Evolutionary conservation across 2,113 vertebrate species (phyloP).

Genomic region (Melanerpes formicivorus): DNA sequence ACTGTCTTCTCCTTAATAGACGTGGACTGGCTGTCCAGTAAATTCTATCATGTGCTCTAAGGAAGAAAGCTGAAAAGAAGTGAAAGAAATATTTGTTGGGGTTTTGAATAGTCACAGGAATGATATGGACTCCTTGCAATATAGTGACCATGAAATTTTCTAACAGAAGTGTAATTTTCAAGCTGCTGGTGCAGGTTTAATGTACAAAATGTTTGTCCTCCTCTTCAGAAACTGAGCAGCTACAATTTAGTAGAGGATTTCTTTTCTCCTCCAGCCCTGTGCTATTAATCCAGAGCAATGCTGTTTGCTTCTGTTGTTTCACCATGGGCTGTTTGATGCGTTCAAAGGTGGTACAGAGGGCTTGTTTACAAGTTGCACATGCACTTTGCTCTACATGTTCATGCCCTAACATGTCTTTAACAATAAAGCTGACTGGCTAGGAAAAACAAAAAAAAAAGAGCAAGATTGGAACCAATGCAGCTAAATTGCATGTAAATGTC

Average conservation of each 20-base stretch:
- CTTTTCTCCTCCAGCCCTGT: not conserved
- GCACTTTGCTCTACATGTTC: not conserved
- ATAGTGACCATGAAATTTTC: not conserved
- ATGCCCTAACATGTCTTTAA: not conserved
- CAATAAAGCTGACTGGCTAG: not conserved
- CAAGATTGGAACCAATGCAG: not conserved
- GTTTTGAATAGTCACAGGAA: not conserved
- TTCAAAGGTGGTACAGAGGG: not conserved
- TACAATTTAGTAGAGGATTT: not conserved
- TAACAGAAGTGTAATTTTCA: slow-evolving; percentile 20
- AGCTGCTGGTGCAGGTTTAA: not conserved
- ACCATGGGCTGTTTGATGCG: not conserved
- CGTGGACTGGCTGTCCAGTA: slow-evolving; percentile 8
- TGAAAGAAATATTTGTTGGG: not conserved
- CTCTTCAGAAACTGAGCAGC: not conserved
- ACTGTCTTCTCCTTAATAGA: not conserved
- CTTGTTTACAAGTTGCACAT: not conserved
- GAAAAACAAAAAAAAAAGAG: not conserved
- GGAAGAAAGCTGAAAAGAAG: slow-evolving; percentile 9
- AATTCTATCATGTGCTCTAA: not conserved
- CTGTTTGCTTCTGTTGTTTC: not conserved
- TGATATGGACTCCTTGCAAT: not conserved
- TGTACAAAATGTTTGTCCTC: not conserved
- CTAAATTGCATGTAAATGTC: not conserved
- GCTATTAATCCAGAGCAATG: not conserved